These are phyloP conservation scores for Melieria picta DNA, from an alignment of 2,888 invertebrate genomes.

Conservation along the genomic window DNA sequence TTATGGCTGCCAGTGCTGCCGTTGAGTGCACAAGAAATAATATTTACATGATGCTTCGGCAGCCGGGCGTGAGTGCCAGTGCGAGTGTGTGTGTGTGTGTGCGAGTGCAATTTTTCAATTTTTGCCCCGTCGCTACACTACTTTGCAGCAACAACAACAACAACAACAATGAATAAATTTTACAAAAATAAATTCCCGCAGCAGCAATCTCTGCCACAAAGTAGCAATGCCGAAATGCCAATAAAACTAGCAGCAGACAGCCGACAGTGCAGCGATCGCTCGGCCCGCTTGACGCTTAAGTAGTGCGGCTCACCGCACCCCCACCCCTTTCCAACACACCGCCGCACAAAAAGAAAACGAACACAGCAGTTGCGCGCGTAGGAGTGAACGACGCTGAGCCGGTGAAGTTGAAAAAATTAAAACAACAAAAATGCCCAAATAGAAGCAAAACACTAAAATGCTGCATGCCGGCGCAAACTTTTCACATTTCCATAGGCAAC, in stretches of 20 bases:
- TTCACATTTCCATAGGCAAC: no score
- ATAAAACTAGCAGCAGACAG: neutral
- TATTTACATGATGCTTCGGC: no score
- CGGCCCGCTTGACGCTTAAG: neutral
- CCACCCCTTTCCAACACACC: no score
- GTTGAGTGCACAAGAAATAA: no score
- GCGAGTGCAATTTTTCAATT: slow-evolving; percentile 22
- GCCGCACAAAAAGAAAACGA: no score
- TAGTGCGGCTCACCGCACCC: no score
- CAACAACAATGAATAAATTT: neutral
- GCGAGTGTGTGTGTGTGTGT: no score
- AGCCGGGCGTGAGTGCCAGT: no score
- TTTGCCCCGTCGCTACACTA: neutral
- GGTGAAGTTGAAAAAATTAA: neutral
- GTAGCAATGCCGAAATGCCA: neutral
- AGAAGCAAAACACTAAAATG: neutral
- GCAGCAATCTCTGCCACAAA: neutral
- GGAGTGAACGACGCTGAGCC: neutral
- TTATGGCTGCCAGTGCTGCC: no score
- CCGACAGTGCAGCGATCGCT: neutral
- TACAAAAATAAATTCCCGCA: neutral
- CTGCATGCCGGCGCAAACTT: neutral
- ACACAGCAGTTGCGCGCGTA: neutral
- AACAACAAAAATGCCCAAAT: neutral
- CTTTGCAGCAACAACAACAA: neutral